phyloP scores from a whole-genome alignment of 2,113 vertebrate genomes.

The Spilogale gracilis region DNA sequence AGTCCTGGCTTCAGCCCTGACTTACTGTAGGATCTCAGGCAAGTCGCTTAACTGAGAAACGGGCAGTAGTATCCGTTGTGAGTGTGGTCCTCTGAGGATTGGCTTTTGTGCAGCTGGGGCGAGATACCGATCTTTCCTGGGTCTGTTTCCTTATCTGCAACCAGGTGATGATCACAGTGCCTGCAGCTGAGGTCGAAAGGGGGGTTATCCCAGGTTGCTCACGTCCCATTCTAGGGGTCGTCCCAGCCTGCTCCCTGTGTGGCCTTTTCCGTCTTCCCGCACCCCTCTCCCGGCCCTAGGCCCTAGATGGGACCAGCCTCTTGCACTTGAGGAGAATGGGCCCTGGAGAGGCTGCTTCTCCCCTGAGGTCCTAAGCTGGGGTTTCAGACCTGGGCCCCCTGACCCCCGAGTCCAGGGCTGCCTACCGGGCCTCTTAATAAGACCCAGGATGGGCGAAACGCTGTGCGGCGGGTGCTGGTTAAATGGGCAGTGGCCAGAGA shows the following conservation, averaged over 20 bases:
- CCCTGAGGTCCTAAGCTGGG: not conserved
- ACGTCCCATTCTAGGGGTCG: accelerated
- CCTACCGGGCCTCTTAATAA: not conserved
- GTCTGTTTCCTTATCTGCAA: not conserved
- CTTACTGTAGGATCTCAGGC: not conserved
- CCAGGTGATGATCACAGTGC: accelerated
- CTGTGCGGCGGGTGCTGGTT: not conserved
- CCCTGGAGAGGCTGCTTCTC: no score
- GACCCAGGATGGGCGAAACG: accelerated
- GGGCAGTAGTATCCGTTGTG: not conserved
- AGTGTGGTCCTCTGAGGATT: not conserved
- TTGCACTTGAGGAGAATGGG: not conserved
- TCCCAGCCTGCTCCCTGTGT: not conserved
- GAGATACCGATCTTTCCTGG: no score
- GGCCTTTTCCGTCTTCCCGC: not conserved
- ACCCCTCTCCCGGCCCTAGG: accelerated
- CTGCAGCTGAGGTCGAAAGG: accelerated
- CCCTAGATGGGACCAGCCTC: not conserved
- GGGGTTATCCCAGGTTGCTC: not conserved
- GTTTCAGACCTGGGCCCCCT: not conserved
- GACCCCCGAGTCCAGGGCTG: not conserved
- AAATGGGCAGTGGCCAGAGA: not conserved
- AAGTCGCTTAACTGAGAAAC: not conserved
- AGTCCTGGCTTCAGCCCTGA: not conserved
- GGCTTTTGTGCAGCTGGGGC: not conserved